phyloP scores from a whole-genome alignment of 2,888 invertebrate species.

The Balanococcus diminutus region DNA sequence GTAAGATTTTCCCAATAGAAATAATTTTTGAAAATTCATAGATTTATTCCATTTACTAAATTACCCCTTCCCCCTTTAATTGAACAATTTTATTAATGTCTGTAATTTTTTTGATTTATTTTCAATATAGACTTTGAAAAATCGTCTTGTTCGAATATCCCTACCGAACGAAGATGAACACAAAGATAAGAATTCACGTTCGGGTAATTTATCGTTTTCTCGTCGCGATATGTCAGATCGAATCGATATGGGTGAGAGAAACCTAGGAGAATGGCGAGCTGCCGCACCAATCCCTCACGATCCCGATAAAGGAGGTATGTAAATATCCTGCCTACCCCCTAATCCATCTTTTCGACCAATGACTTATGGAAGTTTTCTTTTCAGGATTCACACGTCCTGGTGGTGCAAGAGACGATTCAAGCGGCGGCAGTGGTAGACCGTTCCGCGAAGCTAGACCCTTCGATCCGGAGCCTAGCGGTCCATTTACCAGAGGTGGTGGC shows the following conservation, averaged over 20 bases:
- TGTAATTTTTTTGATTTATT: background rate
- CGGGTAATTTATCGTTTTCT: conserved; percentile 59
- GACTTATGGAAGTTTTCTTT: background rate
- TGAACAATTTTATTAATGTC: too few relatives aligned
- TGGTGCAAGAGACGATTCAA: conserved; percentile 3
- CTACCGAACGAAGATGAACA: conserved; percentile 77
- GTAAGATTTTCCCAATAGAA: conserved; percentile 65
- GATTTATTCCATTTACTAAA: background rate
- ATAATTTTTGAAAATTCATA: too few relatives aligned
- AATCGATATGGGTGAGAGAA: conserved; percentile 70
- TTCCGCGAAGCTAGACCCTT: conserved; percentile 20
- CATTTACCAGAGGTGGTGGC: conserved; percentile 28
- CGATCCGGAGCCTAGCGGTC: conserved; percentile 17
- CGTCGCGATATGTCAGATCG: conserved; percentile 62
- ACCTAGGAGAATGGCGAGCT: conserved; percentile 78
- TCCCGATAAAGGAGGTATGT: conserved; percentile 61
- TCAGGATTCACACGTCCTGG: conserved; percentile 35
- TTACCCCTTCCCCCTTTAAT: too few relatives aligned
- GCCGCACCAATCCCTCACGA: conserved; percentile 65
- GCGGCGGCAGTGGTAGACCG: background rate
- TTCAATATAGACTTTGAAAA: conserved; percentile 70
- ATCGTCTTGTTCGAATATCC: conserved; percentile 79
- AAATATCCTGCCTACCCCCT: conserved; percentile 28
- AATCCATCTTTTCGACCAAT: background rate
- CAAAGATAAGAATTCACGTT: conserved; percentile 65